These are phyloP conservation scores for Rafetus swinhoei DNA, from an alignment of 2,113 vertebrate genomes.

Conservation along the genomic window DNA sequence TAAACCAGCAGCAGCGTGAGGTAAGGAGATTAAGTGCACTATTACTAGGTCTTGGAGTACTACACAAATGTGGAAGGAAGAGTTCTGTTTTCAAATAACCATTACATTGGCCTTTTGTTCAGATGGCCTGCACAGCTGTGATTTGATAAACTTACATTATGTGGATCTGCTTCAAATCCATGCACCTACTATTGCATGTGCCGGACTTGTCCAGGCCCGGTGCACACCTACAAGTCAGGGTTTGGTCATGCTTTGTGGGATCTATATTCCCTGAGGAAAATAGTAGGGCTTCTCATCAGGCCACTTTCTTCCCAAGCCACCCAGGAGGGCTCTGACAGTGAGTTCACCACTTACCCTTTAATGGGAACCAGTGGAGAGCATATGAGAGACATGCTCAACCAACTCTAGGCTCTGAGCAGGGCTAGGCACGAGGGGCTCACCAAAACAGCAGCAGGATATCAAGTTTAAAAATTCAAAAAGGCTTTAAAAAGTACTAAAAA, in stretches of 20 bases:
- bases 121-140: not conserved
- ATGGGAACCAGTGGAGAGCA: no score
- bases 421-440: no score
- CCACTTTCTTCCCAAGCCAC: no score
- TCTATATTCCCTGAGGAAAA: no score
- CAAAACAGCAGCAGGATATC: no score
- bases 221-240: not conserved
- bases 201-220: not conserved
- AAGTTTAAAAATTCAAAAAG: no score
- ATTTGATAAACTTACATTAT: not conserved
- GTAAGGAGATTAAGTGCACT: conserved; percentile 70
- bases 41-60: not conserved
- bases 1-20: conserved; percentile 92
- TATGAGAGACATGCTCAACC: no score
- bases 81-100: conserved; percentile 8
- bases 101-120: not conserved
- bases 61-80: conserved; percentile 16
- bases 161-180: not conserved
- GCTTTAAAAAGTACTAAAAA: no score
- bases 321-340: no score
- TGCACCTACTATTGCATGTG: not conserved
- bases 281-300: no score
- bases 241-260: not conserved
- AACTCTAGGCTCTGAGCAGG: no score
- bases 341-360: no score